Evolutionary conservation across 2,888 invertebrate genomes (phyloP).

Genomic region (Aplocera efformata): DNA sequence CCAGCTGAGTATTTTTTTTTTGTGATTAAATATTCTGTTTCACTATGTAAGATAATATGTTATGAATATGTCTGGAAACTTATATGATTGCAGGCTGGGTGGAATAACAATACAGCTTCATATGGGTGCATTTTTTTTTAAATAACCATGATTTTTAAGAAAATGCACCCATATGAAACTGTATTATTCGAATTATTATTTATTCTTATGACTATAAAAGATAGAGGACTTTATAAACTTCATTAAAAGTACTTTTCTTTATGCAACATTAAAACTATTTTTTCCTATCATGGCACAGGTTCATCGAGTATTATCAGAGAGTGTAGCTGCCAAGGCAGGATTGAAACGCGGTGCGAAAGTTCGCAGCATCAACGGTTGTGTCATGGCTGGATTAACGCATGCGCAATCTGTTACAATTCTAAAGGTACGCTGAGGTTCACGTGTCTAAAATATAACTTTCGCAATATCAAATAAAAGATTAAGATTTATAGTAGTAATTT

Average conservation of each 20-base stretch:
- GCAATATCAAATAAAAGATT: too few relatives aligned
- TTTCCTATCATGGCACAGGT: slow-evolving; percentile 79
- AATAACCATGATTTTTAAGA: too few relatives aligned
- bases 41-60: too few relatives aligned
- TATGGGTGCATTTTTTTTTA: too few relatives aligned
- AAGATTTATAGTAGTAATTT: too few relatives aligned
- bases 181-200: slow-evolving; percentile 7
- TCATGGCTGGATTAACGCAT: slow-evolving; percentile 91
- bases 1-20: slow-evolving; percentile 6
- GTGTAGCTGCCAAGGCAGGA: slow-evolving; percentile 93
- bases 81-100: too few relatives aligned
- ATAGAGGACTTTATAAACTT: too few relatives aligned
- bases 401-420: slow-evolving; percentile 92
- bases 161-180: too few relatives aligned
- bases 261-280: neutral
- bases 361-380: slow-evolving; percentile 92
- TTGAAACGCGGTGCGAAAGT: slow-evolving; percentile 93
- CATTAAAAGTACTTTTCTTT: too few relatives aligned
- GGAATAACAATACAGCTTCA: too few relatives aligned
- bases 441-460: neutral
- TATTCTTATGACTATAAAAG: too few relatives aligned
- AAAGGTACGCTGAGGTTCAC: slow-evolving; percentile 80
- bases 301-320: slow-evolving; percentile 91
- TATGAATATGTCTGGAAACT: too few relatives aligned
- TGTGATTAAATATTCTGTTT: neutral